These are phyloP conservation scores for Monoplex corrugatus DNA, from an alignment of 2,888 invertebrate genomes.

Conservation along the genomic window DNA sequence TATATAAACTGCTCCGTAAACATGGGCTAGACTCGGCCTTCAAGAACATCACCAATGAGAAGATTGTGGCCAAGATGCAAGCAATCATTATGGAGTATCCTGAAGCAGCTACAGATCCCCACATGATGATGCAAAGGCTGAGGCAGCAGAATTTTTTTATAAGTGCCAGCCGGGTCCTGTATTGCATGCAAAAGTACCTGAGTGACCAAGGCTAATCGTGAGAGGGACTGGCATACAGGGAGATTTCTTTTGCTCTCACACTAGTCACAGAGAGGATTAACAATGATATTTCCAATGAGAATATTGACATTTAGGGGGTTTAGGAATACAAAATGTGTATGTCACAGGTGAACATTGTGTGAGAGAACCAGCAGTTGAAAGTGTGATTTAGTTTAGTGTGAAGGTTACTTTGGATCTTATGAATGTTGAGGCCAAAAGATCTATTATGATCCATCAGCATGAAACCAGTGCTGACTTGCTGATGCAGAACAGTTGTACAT, in stretches of 20 bases:
- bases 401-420: too few relatives aligned
- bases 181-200: slow-evolving; percentile 41
- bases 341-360: too few relatives aligned
- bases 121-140: slow-evolving; percentile 37
- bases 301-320: too few relatives aligned
- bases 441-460: too few relatives aligned
- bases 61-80: slow-evolving; percentile 17
- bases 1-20: slow-evolving; percentile 46
- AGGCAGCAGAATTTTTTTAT: slow-evolving; percentile 21
- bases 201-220: neutral
- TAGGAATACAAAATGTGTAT: too few relatives aligned
- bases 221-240: neutral
- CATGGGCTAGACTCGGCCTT: slow-evolving; percentile 48
- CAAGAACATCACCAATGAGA: slow-evolving; percentile 46
- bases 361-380: too few relatives aligned
- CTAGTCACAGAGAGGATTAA: too few relatives aligned
- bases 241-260: neutral
- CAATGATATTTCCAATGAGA: too few relatives aligned
- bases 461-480: too few relatives aligned
- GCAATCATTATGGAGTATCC: slow-evolving; percentile 32
- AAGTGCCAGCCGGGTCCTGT: slow-evolving; percentile 5
- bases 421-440: too few relatives aligned
- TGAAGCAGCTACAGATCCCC: slow-evolving; percentile 22
- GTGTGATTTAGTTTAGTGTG: too few relatives aligned
- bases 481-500: too few relatives aligned